Percentiles rank a stretch among this genome's conserved stretches.
These are phyloP conservation scores for Loris lydekkerianus DNA, from an alignment of 2,797 vertebrate species.

Conservation along the genomic window DNA sequence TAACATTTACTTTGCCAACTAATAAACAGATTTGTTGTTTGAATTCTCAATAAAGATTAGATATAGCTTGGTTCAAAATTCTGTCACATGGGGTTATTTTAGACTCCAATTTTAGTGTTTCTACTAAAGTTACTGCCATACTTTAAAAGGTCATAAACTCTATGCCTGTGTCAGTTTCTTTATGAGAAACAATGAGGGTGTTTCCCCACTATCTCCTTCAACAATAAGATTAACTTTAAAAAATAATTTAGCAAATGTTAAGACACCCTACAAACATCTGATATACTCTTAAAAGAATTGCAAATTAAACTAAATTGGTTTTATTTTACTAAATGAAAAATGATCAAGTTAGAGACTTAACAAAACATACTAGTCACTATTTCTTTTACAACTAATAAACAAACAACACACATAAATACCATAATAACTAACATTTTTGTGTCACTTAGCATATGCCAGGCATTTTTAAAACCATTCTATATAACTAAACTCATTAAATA, in stretches of 20 bases:
- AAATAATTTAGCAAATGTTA: background rate
- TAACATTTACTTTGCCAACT: constrained; percentile 58
- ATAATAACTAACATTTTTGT: constrained; percentile 12
- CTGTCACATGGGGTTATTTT: constrained; percentile 52
- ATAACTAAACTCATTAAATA: background rate
- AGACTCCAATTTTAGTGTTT: constrained; percentile 57
- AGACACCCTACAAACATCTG: constrained; percentile 52
- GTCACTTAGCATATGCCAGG: background rate
- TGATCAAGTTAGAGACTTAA: constrained; percentile 4
- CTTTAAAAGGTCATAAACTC: constrained; percentile 54
- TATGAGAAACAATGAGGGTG: background rate
- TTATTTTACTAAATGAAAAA: constrained; percentile 57
- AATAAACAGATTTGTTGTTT: constrained; percentile 56
- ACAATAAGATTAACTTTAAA: background rate
- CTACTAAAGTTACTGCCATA: background rate
- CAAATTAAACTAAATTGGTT: constrained; percentile 26
- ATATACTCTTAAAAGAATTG: background rate
- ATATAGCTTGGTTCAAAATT: constrained; percentile 55
- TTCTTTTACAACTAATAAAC: constrained; percentile 39
- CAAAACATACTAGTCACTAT: background rate
- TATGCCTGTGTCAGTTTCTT: constrained; percentile 29
- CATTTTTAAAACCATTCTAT: background rate
- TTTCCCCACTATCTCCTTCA: background rate
- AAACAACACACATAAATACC: background rate
- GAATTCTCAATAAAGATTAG: constrained; percentile 26